Evolutionary conservation across 2,797 vertebrate species (phyloP), one percentile per base, ranked within the genome.

Genomic region (Chloroceryle amazona): DNA sequence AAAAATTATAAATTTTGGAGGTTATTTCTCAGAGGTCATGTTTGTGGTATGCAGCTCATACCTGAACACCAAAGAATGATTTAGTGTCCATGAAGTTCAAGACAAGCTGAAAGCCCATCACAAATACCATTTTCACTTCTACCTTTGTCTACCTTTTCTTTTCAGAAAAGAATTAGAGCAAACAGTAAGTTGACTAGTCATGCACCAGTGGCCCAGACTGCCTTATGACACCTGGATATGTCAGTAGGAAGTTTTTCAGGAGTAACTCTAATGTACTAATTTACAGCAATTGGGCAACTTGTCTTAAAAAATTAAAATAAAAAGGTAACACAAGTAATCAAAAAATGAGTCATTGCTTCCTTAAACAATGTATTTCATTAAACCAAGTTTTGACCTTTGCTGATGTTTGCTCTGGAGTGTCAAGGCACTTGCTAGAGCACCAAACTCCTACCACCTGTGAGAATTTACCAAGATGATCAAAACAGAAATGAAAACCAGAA

Each of bases 41-140:
- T 15, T 47, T 54, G 11, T 35, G 16, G 8, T 33, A 29, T 29
- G 33, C 21, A 18, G 28, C 55, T 90, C 23, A 67, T 33, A 49
- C 1, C 9, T 62, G 4, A 1, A 1, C 29, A 54, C 15, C 16
- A 46, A 73, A 80, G 35, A 65, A 67, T n/a, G 26, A 11, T 9
- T 52, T 61, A 1, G 3, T 44, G 20, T 37, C 54, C 10, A 3
- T 54, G 35, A 81, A 61, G 21, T 65, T 81, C 21, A 37, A 84
- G 65, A n/a, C 12, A 26, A 71, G 25, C 5, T 66, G 57, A 85
- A 74, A 81, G 10, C 0, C 0, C 4, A 7, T 47, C 0, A 0
- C 11, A 65, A n/a, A 65, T 15, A 22, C 3, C 3, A 9, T 42
- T 86, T 82, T 86, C 13, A 17, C 0, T 7, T 44, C 16, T 60